Base-by-base conservation (phyloP, 2,888 invertebrate genomes). In the Dendrolimus pini region DNA sequence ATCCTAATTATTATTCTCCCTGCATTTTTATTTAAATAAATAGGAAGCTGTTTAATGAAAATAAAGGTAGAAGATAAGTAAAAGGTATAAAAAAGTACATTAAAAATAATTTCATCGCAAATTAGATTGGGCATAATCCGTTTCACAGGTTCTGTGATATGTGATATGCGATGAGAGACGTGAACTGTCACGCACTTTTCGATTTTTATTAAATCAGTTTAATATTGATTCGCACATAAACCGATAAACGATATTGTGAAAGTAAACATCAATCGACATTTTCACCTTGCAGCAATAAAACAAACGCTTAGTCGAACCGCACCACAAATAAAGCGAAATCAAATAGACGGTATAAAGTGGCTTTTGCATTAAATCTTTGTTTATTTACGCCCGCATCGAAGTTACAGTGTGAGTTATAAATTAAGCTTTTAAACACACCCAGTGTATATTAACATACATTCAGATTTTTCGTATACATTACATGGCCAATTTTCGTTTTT, bases 321-420 rank as follows among this genome's bases (percentile, higher is more conserved):
- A 67, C 65, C 62, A 14, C 14, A 71, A 76, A 70, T 74, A 74
- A 75, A 77, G 69, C 71, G 67, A 76, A 80, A 78, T 77, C 73
- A 79, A 78, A 79, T 72, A 72, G 64, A 68, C 67, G 62, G 62
- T 70, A 61, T 63, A 68, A 75, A 77, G 75, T 77, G 77, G 74
- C 73, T 77, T 75, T 72, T 75, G 71, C 77, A 77, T 80, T 81
- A 78, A 82, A 77, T 77, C 78, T 72, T 71, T 77, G 75, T 78
- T 81, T 85, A 83, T 83, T 84, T 83, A 84, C 75, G 71, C 70
- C 70, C 70, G 70, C 70, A 79, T 77, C 72, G 75, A 72, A 73
- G 70, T 74, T 71, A 74, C 67, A 70, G 62, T 70, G 74, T 73
- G 47, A 8, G 76, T 78, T 80, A 80, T 86, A 82, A 85, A 85